phyloP scores from a whole-genome alignment of 2,888 invertebrate genomes.

The Campoplex capitator region DNA sequence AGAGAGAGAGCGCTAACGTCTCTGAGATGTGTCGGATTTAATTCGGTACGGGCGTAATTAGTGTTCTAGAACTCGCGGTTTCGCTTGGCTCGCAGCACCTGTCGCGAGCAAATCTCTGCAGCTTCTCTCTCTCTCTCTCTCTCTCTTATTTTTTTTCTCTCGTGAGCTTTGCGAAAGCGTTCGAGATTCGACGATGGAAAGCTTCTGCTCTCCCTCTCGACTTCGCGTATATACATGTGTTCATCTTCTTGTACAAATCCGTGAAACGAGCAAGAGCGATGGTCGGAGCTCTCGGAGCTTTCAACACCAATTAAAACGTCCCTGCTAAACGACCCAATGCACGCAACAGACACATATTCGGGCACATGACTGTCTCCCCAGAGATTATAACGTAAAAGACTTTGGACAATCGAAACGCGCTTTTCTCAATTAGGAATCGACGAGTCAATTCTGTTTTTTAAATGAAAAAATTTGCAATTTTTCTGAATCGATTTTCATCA shows the following conservation, averaged over 20 bases:
- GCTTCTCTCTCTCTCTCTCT: slow-evolving; percentile 21
- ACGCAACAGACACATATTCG: slow-evolving; percentile 48
- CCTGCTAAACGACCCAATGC: slow-evolving; percentile 76
- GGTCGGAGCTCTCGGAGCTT: slow-evolving; percentile 76
- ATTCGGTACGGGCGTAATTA: slow-evolving; percentile 82
- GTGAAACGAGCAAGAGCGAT: slow-evolving; percentile 74
- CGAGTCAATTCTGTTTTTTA: no score
- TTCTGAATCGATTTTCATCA: no score
- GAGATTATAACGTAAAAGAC: slow-evolving; percentile 5
- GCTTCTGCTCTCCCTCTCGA: slow-evolving; percentile 31
- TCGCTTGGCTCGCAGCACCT: slow-evolving; percentile 84
- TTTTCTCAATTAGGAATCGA: not conserved
- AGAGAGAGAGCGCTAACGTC: not conserved
- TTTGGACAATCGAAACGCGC: not conserved
- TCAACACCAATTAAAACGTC: slow-evolving; percentile 83
- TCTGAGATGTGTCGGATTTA: slow-evolving; percentile 80
- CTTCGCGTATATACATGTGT: slow-evolving; percentile 50
- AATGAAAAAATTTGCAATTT: no score
- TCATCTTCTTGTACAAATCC: slow-evolving; percentile 77
- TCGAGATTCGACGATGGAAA: slow-evolving; percentile 29
- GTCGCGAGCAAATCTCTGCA: slow-evolving; percentile 73
- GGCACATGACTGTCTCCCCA: not conserved
- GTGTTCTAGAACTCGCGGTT: slow-evolving; percentile 76
- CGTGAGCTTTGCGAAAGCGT: slow-evolving; percentile 18
- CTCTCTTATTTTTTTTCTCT: not conserved